These are phyloP conservation scores for Globia sparganii DNA, from an alignment of 2,888 invertebrate species.

Conservation along the genomic window DNA sequence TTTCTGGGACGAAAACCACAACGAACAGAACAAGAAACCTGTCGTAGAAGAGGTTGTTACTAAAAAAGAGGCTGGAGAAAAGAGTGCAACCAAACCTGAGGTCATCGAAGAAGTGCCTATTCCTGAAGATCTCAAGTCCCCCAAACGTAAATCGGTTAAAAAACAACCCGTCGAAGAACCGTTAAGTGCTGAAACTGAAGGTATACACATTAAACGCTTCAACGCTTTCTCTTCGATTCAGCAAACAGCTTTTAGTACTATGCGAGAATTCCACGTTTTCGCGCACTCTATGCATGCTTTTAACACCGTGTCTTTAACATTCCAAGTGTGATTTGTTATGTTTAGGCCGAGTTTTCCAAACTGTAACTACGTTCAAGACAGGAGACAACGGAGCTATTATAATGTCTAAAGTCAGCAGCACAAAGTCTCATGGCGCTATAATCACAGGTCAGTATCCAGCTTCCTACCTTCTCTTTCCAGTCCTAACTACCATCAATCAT, in stretches of 20 bases:
- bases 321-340: constrained; percentile 88
- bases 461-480: constrained; percentile 81
- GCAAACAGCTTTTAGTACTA: constrained; percentile 85
- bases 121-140: constrained; percentile 80
- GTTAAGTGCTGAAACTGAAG: constrained; percentile 88
- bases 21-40: constrained; percentile 78
- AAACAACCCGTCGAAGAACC: constrained; percentile 86
- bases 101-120: constrained; percentile 80
- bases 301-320: constrained; percentile 87
- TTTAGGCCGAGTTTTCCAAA: constrained; percentile 90
- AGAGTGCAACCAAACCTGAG: constrained; percentile 81
- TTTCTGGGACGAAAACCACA: constrained; percentile 85
- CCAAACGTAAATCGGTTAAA: constrained; percentile 87
- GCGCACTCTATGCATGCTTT: constrained; percentile 84
- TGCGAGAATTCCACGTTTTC: constrained; percentile 79
- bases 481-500: constrained; percentile 70
- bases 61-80: constrained; percentile 78
- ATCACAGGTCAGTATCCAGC: constrained; percentile 91
- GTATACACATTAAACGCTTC: constrained; percentile 84
- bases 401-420: constrained; percentile 91
- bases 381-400: constrained; percentile 86
- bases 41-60: constrained; percentile 76
- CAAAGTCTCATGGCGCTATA: constrained; percentile 91
- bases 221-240: constrained; percentile 79
- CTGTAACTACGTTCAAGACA: constrained; percentile 89